Conservation (phyloP, 2,888 invertebrate species). For the Chorisops tibialis region DNA sequence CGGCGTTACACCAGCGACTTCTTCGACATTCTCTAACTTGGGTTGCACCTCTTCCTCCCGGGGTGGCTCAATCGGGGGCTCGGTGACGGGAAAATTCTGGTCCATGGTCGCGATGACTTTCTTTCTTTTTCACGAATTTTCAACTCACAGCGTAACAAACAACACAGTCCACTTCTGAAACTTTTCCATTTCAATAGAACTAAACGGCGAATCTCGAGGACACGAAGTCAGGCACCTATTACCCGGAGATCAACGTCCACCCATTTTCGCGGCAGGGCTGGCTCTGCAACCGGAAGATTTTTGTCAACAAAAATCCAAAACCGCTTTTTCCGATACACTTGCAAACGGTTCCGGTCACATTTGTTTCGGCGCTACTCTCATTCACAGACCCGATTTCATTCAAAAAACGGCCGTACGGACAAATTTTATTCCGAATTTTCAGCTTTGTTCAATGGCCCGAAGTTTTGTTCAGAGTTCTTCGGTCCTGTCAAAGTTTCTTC, state of each 20-base stretch:
- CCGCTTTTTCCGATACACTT: background rate
- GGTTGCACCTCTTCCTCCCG: background rate
- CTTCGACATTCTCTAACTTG: background rate
- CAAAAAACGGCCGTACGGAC: background rate
- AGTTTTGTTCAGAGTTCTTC: background rate
- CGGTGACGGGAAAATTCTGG: too few species aligned
- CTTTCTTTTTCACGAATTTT: too few species aligned
- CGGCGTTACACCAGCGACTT: background rate
- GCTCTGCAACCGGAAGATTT: too few species aligned
- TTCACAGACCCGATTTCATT: background rate
- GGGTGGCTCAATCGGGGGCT: background rate
- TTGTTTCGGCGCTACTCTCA: background rate
- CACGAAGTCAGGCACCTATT: too few species aligned
- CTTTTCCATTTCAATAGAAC: background rate
- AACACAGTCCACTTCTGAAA: background rate
- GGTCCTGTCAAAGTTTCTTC: conserved; percentile 20
- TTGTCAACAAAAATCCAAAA: conserved; percentile 8
- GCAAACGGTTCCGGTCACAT: too few species aligned
- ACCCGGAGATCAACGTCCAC: background rate
- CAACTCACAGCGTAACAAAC: too few species aligned
- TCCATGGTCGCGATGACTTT: too few species aligned
- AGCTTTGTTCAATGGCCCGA: background rate
- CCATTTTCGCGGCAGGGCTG: background rate
- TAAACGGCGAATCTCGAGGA: background rate
- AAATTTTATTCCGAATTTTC: background rate